Base-by-base conservation (phyloP, 1,140 invertebrate species). In the Eumaeus atala region DNA sequence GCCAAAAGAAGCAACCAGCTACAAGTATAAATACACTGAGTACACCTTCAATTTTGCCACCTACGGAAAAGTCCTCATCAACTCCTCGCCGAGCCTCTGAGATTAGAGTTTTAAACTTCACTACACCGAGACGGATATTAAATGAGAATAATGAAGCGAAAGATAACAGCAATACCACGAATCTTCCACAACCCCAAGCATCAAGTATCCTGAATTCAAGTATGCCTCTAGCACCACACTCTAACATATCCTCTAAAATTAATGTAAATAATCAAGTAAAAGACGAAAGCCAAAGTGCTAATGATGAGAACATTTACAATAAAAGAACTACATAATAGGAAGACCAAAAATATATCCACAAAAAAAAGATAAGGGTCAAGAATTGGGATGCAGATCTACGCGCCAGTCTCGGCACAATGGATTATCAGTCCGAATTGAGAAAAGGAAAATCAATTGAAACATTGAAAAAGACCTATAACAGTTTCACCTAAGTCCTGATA, bases 321-420 rank as follows among this genome's bases (percentile, higher is more conserved):
- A 28, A 28, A 28, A 28, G n/a, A 28, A 37, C 9, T 8, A 9
- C 40, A 44, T 6, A 28, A 28, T 28, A 28, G 21, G 21, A 28
- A 28, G 21, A 44, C 9, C 40, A 16, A 44, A 44, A 14, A 44
- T 44, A 28, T 28, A 16, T 0, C 12, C n/a, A n/a, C n/a, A 72
- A 64, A 61, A 68, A 49, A 64, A 58, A 48, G 12, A 68, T 65
- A 62, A n/a, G n/a, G n/a, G 50, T 52, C n/a, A 71, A 70, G 47
- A 73, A 81, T 57, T 86, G 83, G 83, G 83, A 86, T 62, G 62
- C 79, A 14, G 73, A 82, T 48, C 62, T 86, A 35, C 71, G 83
- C 11, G 67, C 67, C 9, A 55, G 79, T 18, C 61, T 61, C 6
- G 37, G 62, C 34, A 35, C 17, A 60, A 58, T 33, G 28, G 4